Evolutionary conservation across 2,888 invertebrate species (phyloP), one percentile per base, ranked within the genome.

Genomic region (Tridacna crocea): DNA sequence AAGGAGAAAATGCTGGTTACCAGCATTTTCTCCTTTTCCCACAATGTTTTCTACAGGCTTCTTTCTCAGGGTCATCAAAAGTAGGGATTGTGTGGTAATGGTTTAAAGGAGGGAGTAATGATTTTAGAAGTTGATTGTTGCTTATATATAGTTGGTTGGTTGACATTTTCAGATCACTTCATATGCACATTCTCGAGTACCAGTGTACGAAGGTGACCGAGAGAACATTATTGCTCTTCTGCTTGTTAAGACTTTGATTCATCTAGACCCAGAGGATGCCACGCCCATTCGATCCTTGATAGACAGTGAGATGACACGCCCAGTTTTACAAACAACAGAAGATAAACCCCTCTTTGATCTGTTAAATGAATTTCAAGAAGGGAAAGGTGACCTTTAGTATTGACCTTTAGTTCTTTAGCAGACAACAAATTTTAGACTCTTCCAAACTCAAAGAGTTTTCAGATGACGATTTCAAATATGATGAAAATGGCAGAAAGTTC

Each of bases 351-450:
- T 94, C 66, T 94, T 91, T 88, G 94, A 94, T 80, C 79, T 94
- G n/a, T 88, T 94, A 22, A 94, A 94, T 84, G 83, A 92, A 68
- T 94, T 94, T 80, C 93, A 94, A 80, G 92, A 92, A 48, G 94
- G 94, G 24, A 93, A 91, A 92, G 90, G 94, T 94, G 78, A 36
- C 70, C 1, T 17, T 55, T n/a, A n/a, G 36, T 8, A 36, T 36
- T 36, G 36, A 8, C 36, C 36, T 8, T 36, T 36, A 8, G 8
- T 8, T 8, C 36, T 36, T 36, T 36, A n/a, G n/a, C n/a, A n/a
- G n/a, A n/a, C n/a, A n/a, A n/a, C n/a, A n/a, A n/a, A n/a, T n/a
- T n/a, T n/a, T n/a, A n/a, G n/a, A n/a, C n/a, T n/a, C n/a, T n/a
- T n/a, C n/a, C n/a, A n/a, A n/a, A n/a, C n/a, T n/a, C n/a, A n/a